Percentiles rank a stretch among this genome's conserved stretches.
Evolutionary conservation across 2,797 vertebrate species (phyloP).

Genomic region (Coracias cyanogaster): DNA sequence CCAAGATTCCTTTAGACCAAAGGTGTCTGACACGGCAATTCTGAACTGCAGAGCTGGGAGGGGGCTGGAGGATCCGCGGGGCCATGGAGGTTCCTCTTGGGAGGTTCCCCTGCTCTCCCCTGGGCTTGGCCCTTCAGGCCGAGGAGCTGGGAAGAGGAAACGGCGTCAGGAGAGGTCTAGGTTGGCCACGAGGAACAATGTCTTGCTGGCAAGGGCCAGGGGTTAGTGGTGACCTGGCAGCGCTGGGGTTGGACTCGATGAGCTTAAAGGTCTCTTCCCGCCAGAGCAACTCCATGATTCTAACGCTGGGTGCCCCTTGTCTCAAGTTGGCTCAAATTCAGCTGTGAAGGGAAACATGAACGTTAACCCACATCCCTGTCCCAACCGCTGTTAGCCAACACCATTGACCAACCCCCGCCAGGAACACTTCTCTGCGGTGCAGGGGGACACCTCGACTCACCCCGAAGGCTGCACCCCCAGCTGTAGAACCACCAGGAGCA

Average conservation of each 20-base stretch:
- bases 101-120: fast-evolving
- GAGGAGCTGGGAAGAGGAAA: not conserved
- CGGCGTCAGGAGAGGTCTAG: not conserved
- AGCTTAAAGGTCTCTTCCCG: not conserved
- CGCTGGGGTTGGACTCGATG: not conserved
- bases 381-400: not conserved
- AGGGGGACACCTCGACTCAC: fast-evolving
- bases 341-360: fast-evolving
- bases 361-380: fast-evolving
- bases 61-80: fast-evolving
- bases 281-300: not conserved
- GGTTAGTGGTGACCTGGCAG: not conserved
- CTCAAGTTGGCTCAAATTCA: not conserved
- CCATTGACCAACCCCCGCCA: fast-evolving
- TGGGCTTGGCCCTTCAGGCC: no score
- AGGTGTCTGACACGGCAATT: fast-evolving
- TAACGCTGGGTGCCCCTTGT: no score
- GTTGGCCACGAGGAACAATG: not conserved
- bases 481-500: no score
- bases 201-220: not conserved
- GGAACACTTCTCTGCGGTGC: fast-evolving
- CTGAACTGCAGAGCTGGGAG: fast-evolving
- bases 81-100: fast-evolving
- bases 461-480: not conserved
- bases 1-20: fast-evolving